Evolutionary conservation across 2,888 invertebrate species (phyloP).

Genomic region (Agriopis leucophaearia): DNA sequence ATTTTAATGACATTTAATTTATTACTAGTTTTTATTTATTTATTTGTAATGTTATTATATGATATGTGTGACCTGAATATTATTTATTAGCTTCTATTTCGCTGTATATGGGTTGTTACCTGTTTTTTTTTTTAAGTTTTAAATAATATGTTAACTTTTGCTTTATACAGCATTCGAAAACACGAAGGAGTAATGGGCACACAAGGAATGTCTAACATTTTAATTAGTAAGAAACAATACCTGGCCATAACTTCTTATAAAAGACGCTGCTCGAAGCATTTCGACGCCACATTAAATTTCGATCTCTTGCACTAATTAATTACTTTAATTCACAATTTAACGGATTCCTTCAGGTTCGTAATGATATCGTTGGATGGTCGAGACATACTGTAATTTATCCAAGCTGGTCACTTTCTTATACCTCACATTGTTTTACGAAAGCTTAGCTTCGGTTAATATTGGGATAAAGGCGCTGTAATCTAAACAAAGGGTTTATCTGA

Average conservation of each 20-base stretch:
- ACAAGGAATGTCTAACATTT: not conserved
- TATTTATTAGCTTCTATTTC: too few species aligned
- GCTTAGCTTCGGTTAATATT: constrained; percentile 70
- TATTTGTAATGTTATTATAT: too few species aligned
- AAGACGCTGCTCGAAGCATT: constrained; percentile 81
- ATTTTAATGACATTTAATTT: too few species aligned
- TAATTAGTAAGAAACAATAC: constrained; percentile 50
- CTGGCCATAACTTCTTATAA: constrained; percentile 77
- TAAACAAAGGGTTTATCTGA: constrained; percentile 72
- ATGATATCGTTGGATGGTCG: constrained; percentile 36
- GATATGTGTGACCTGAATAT: too few species aligned
- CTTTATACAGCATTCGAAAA: too few species aligned
- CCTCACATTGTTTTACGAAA: constrained; percentile 60
- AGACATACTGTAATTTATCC: constrained; percentile 49
- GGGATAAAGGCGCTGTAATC: constrained; percentile 63
- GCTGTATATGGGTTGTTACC: too few species aligned
- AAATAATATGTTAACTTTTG: too few species aligned
- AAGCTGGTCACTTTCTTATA: constrained; percentile 66
- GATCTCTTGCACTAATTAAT: constrained; percentile 39
- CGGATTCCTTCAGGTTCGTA: constrained; percentile 11
- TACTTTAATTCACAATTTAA: constrained; percentile 22
- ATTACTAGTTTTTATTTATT: too few species aligned
- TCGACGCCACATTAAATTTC: constrained; percentile 57
- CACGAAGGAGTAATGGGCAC: not conserved
- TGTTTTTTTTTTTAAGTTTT: too few species aligned